Conservation (phyloP, 2,797 vertebrate species). For the Acridotheres tristis region DNA sequence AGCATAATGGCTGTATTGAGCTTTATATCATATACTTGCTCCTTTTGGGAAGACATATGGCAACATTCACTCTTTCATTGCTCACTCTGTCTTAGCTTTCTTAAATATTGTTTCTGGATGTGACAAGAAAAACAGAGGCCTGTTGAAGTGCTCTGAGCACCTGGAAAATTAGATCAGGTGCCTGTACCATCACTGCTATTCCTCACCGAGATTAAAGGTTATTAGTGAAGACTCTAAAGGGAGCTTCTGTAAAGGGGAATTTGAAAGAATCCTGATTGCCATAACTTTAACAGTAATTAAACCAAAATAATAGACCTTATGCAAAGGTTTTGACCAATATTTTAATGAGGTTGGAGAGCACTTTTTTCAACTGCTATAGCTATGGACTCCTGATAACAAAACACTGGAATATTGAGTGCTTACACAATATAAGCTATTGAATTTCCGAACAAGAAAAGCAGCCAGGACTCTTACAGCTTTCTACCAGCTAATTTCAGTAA, state of each 20-base stretch:
- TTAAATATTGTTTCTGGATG: background rate
- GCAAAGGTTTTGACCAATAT: background rate
- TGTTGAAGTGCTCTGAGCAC: background rate
- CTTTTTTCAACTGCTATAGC: background rate
- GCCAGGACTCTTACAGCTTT: background rate
- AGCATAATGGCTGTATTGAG: background rate
- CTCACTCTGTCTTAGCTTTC: background rate
- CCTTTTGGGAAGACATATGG: background rate
- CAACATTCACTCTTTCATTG: background rate
- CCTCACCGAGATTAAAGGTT: background rate
- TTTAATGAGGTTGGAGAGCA: background rate
- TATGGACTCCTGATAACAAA: background rate
- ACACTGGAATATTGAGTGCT: background rate
- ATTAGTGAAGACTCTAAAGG: background rate
- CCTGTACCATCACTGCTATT: background rate
- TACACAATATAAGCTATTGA: background rate
- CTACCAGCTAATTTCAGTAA: conserved; percentile 21
- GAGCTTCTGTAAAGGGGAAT: background rate
- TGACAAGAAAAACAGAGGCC: background rate
- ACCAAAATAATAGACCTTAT: background rate
- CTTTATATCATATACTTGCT: background rate
- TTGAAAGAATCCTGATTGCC: background rate
- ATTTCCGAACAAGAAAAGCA: conserved; percentile 15
- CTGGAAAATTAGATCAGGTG: background rate
- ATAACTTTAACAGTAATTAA: background rate